A percentile compares a stretch with the other conserved stretches of the same genome.
phyloP scores from a whole-genome alignment of 2,113 vertebrate genomes.

The Poecile atricapillus region DNA sequence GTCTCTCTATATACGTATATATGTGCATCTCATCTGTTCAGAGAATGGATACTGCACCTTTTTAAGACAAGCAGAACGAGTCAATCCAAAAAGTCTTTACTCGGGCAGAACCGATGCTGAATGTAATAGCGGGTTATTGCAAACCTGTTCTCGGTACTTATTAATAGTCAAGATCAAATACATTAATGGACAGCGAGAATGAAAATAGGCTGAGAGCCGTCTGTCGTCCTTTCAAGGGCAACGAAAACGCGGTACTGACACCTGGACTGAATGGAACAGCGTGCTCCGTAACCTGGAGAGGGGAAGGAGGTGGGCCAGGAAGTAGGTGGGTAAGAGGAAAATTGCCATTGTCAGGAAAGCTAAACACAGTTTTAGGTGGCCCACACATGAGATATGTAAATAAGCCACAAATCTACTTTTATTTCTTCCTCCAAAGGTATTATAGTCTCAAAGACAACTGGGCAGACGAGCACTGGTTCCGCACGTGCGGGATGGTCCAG shows the following conservation, averaged over 20 bases:
- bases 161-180: conserved; percentile 11
- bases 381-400: background rate
- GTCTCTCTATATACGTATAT: fast-evolving
- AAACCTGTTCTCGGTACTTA: background rate
- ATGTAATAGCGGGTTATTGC: conserved; percentile 5
- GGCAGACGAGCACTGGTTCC: background rate
- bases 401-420: background rate
- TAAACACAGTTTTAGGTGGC: conserved; percentile 17
- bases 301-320: background rate
- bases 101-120: background rate
- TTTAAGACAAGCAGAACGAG: background rate
- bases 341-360: conserved; percentile 32
- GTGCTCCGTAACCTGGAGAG: background rate
- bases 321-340: conserved; percentile 8
- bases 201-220: background rate
- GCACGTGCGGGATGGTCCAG: background rate
- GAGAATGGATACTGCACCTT: background rate
- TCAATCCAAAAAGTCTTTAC: background rate
- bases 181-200: conserved; percentile 6
- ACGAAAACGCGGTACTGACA: background rate
- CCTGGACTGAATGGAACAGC: background rate
- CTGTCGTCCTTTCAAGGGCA: conserved; percentile 21
- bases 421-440: background rate
- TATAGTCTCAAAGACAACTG: background rate
- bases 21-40: background rate